Conservation (phyloP, 2,797 vertebrate species). For the Fundulus diaphanus region DNA sequence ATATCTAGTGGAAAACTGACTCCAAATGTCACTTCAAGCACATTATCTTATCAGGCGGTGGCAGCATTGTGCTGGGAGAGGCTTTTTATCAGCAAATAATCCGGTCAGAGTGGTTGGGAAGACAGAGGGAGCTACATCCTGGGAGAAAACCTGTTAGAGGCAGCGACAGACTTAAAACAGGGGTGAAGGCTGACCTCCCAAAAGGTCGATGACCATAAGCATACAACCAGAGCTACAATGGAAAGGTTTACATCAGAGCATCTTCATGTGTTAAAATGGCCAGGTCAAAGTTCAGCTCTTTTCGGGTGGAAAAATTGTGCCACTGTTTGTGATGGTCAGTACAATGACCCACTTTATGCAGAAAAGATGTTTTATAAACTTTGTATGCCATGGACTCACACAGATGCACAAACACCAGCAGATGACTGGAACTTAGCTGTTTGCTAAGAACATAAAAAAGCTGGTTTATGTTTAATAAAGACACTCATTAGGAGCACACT, state of each 20-base stretch:
- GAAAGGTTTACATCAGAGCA: neutral
- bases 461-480: neutral
- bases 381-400: neutral
- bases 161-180: neutral
- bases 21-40: neutral
- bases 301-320: neutral
- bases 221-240: too few species aligned
- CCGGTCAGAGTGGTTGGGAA: neutral
- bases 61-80: neutral
- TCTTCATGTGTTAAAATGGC: neutral
- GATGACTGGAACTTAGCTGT: neutral
- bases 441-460: neutral
- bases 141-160: neutral
- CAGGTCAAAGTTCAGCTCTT: neutral
- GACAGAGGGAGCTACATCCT: neutral
- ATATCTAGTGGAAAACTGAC: neutral
- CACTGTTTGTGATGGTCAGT: neutral
- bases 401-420: neutral
- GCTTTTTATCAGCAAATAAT: neutral
- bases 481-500: neutral
- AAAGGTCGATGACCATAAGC: too few species aligned
- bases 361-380: neutral
- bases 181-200: too few species aligned
- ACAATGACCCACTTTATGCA: neutral
- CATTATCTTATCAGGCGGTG: neutral